Percentiles rank a stretch among this genome's conserved stretches.
These are phyloP conservation scores for Laticauda laticaudata DNA, from an alignment of 2,113 vertebrate genomes.

Conservation along the genomic window DNA sequence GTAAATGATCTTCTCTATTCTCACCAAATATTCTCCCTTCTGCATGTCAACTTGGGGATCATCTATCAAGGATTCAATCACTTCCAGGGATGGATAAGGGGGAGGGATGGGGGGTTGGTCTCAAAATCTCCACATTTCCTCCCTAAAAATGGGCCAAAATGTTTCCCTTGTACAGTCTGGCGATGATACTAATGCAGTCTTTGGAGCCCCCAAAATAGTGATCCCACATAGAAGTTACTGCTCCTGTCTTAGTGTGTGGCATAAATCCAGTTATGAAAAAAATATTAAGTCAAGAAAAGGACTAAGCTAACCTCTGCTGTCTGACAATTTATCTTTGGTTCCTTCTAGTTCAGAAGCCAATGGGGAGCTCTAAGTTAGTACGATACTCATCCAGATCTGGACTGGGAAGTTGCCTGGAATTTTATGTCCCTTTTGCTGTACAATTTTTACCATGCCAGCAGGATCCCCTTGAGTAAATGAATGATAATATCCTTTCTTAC, in stretches of 20 bases:
- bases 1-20: background rate
- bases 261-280: background rate
- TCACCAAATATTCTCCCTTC: background rate
- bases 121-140: background rate
- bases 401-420: background rate
- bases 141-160: background rate
- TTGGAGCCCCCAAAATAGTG: background rate
- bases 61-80: background rate
- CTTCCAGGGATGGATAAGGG: background rate
- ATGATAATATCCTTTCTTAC: background rate
- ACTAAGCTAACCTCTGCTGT: background rate
- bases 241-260: background rate
- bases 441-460: background rate
- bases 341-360: background rate
- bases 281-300: background rate
- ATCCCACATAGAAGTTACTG: background rate
- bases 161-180: background rate
- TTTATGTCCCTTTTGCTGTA: background rate
- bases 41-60: background rate
- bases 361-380: background rate
- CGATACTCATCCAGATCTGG: background rate
- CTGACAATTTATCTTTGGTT: background rate
- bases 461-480: background rate
- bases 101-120: background rate
- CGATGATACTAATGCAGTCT: background rate